phyloP scores from a whole-genome alignment of 2,113 vertebrate species.

The Alexandromys fortis region DNA sequence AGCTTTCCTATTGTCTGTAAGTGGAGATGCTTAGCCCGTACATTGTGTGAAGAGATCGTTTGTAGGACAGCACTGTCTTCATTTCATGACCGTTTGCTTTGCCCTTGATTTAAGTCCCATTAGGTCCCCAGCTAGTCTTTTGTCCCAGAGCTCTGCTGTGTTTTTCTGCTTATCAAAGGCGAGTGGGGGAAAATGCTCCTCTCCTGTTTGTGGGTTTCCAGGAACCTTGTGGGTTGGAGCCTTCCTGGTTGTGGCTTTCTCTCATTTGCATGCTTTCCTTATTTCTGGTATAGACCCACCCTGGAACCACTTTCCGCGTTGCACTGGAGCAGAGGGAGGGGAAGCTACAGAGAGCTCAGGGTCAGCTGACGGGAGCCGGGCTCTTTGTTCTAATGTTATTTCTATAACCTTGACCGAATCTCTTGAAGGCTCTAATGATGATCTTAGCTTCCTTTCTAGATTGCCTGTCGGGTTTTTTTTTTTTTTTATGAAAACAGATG shows the following conservation, averaged over 20 bases:
- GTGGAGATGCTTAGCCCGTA: neutral
- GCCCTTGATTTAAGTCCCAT: slow-evolving; percentile 52
- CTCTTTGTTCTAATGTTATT: slow-evolving; percentile 50
- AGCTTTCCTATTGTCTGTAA: neutral
- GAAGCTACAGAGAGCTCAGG: neutral
- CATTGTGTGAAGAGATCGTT: neutral
- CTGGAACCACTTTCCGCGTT: slow-evolving; percentile 46
- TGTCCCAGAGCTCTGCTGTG: neutral
- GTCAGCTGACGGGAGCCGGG: slow-evolving; percentile 67
- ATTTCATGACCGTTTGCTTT: neutral
- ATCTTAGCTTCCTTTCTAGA: slow-evolving; percentile 57
- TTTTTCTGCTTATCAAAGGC: slow-evolving; percentile 37
- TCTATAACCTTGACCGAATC: neutral
- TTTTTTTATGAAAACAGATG: slow-evolving; percentile 38
- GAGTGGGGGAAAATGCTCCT: neutral
- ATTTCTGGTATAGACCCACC: slow-evolving; percentile 58
- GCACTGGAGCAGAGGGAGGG: slow-evolving; percentile 69
- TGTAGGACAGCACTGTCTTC: slow-evolving; percentile 27
- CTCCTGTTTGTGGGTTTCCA: slow-evolving; percentile 6
- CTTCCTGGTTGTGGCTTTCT: slow-evolving; percentile 65
- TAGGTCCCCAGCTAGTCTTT: slow-evolving; percentile 54
- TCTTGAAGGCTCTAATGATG: slow-evolving; percentile 25
- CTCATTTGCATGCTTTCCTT: slow-evolving; percentile 75
- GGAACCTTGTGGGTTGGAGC: slow-evolving; percentile 54
- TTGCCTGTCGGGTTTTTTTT: neutral